These are phyloP conservation scores for Lophura nycthemera DNA, from an alignment of 2,113 vertebrate species.

Conservation along the genomic window DNA sequence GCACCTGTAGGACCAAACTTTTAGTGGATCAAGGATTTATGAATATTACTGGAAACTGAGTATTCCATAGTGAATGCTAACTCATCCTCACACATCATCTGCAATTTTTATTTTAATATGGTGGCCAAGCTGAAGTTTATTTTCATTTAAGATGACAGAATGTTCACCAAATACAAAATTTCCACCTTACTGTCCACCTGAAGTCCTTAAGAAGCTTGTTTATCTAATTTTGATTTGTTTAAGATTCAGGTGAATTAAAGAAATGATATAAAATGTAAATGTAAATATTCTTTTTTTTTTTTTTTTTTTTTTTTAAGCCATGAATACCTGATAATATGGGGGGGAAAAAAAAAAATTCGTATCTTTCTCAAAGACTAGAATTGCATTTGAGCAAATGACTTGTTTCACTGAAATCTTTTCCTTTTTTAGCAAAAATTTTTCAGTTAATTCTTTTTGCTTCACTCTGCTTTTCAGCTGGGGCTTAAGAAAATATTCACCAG, in stretches of 20 bases:
- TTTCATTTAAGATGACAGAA: not conserved
- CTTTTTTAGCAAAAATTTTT: not conserved
- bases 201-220: not conserved
- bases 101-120: not conserved
- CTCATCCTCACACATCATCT: not conserved
- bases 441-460: not conserved
- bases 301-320: not conserved
- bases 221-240: not conserved
- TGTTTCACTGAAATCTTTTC: not conserved
- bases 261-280: not conserved
- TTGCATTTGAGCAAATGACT: not conserved
- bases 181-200: not conserved
- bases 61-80: not conserved
- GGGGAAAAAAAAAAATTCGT: not conserved
- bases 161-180: not conserved
- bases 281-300: no score
- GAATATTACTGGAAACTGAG: not conserved
- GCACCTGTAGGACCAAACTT: not conserved
- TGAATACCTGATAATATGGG: not conserved
- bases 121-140: not conserved
- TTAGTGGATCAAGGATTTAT: not conserved
- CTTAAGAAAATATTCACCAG: not conserved
- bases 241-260: not conserved
- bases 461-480: not conserved
- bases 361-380: not conserved